These are phyloP conservation scores for Calidris pugnax DNA, from an alignment of 2,113 vertebrate species.

Conservation along the genomic window DNA sequence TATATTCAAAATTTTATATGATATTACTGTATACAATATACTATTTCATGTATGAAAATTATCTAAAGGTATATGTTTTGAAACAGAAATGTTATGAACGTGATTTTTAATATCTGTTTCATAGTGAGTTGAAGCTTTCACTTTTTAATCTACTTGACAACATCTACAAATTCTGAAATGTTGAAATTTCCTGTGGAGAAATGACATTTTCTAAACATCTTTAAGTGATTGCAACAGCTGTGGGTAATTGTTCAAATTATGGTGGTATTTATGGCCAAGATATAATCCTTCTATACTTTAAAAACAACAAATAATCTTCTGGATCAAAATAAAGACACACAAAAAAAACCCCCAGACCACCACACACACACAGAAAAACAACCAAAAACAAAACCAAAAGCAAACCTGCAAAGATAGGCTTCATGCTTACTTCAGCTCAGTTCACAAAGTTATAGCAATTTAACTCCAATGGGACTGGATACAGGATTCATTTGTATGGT, in stretches of 20 bases:
- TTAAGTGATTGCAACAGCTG: neutral
- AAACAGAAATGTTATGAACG: neutral
- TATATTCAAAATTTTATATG: neutral
- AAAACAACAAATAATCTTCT: neutral
- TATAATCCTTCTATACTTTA: neutral
- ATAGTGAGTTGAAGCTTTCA: neutral
- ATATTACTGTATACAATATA: neutral
- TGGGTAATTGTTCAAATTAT: neutral
- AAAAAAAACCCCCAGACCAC: neutral
- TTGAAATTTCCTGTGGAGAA: neutral
- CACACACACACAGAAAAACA: too few relatives aligned
- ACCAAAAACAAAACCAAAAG: neutral
- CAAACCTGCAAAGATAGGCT: neutral
- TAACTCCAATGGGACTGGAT: fast-evolving
- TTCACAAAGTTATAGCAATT: neutral
- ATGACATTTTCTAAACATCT: neutral
- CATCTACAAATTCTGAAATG: neutral
- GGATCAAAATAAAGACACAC: neutral
- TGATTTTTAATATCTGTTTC: neutral
- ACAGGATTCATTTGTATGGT: neutral
- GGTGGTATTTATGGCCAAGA: neutral
- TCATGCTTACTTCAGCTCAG: neutral
- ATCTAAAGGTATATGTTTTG: neutral
- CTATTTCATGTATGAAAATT: neutral
- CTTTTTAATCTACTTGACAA: neutral